phyloP scores from a whole-genome alignment of 2,113 vertebrate species.

The Petromus typicus region DNA sequence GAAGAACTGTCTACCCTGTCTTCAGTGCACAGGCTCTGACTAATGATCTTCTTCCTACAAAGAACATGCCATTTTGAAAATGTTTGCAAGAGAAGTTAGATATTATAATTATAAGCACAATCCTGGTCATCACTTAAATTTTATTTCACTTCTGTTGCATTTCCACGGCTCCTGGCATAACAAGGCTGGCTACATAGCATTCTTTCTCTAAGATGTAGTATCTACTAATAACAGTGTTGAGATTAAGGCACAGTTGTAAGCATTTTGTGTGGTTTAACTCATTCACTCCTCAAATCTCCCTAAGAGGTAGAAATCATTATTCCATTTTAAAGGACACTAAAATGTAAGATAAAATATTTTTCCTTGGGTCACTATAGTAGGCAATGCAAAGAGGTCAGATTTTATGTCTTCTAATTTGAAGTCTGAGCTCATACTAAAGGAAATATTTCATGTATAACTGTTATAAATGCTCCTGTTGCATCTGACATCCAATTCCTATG shows the following conservation, averaged over 20 bases:
- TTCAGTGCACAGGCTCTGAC: background rate
- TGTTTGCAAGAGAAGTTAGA: background rate
- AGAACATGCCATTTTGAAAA: background rate
- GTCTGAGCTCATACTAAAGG: background rate
- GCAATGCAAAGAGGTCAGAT: background rate
- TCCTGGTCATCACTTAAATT: conserved; percentile 25
- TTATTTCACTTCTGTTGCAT: conserved; percentile 21
- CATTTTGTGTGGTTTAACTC: background rate
- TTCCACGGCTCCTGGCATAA: background rate
- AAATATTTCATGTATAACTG: conserved; percentile 28
- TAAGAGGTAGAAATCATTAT: background rate
- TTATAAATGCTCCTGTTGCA: background rate
- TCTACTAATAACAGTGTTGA: background rate
- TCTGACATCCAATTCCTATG: conserved; percentile 33
- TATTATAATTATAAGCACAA: background rate
- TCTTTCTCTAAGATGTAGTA: conserved; percentile 1
- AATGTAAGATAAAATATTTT: background rate
- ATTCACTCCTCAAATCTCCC: background rate
- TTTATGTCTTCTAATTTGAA: background rate
- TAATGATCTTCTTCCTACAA: background rate
- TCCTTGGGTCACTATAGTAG: background rate
- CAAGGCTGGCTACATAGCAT: background rate
- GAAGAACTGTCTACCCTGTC: background rate
- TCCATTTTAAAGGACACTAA: conserved; percentile 14
- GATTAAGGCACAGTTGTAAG: background rate